These are phyloP conservation scores for Morinoia aosen DNA, from an alignment of 2,888 invertebrate genomes.

Conservation along the genomic window DNA sequence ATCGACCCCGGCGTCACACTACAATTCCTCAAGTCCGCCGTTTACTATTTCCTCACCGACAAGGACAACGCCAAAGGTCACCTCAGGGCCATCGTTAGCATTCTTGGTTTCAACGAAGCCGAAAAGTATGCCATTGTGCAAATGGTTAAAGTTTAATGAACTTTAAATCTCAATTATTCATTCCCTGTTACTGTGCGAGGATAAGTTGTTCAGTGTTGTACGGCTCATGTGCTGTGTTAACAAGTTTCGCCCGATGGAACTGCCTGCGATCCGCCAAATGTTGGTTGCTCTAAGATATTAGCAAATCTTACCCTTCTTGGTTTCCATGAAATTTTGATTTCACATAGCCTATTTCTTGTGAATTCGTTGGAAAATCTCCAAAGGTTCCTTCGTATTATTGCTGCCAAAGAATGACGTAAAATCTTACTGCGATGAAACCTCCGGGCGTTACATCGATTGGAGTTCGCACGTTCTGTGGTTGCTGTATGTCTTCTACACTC, in stretches of 20 bases:
- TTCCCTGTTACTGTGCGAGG: not conserved
- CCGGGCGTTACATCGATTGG: too few species aligned
- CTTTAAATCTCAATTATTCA: not conserved
- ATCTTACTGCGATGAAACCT: not conserved
- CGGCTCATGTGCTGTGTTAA: not conserved
- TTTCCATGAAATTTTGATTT: not conserved
- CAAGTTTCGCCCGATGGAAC: not conserved
- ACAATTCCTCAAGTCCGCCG: conserved; percentile 92
- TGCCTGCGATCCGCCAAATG: not conserved
- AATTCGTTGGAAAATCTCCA: not conserved
- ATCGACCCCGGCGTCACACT: conserved; percentile 90
- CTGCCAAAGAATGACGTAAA: not conserved
- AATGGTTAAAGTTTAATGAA: conserved; percentile 56
- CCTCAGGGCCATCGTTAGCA: conserved; percentile 90
- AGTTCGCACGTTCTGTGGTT: not conserved
- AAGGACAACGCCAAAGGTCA: conserved; percentile 91
- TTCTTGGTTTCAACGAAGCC: conserved; percentile 86
- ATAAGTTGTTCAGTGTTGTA: not conserved
- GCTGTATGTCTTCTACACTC: not conserved
- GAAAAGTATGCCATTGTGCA: conserved; percentile 84
- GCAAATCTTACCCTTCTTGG: not conserved
- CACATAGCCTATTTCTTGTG: not conserved
- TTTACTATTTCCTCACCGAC: conserved; percentile 92
- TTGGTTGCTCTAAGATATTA: not conserved
- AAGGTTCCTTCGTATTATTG: not conserved